Conservation (phyloP, 1,140 invertebrate genomes). For the Halictus rubicundus region DNA sequence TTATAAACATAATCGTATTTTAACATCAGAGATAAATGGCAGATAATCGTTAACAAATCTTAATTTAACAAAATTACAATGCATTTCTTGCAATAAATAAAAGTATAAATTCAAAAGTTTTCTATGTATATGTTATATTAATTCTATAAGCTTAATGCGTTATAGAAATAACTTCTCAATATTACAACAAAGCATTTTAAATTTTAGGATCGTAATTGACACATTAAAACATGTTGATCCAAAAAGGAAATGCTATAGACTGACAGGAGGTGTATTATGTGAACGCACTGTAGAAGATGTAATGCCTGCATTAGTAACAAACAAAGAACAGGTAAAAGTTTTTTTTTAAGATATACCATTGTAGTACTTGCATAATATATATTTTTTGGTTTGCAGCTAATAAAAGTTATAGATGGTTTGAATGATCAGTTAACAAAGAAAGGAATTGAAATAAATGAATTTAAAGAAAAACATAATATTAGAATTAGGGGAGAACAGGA, state of each 20-base stretch:
- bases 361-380: background rate
- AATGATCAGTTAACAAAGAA: slow-evolving; percentile 92
- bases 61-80: background rate
- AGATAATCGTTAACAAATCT: background rate
- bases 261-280: slow-evolving; percentile 96
- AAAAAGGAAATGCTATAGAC: slow-evolving; percentile 94
- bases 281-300: slow-evolving; percentile 96
- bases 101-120: background rate
- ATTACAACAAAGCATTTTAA: background rate
- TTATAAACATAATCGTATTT: background rate
- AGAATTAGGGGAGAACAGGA: slow-evolving; percentile 86
- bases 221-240: slow-evolving; percentile 93
- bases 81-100: background rate
- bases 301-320: slow-evolving; percentile 90
- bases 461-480: slow-evolving; percentile 95
- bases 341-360: background rate
- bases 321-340: slow-evolving; percentile 86
- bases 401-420: slow-evolving; percentile 88
- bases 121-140: background rate
- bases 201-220: slow-evolving; percentile 94
- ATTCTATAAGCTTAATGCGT: background rate
- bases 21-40: background rate
- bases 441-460: slow-evolving; percentile 95
- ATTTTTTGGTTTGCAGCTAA: slow-evolving; percentile 82
- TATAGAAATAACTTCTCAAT: background rate